Percentiles rank a stretch among this genome's conserved stretches.
Evolutionary conservation across 1,140 invertebrate genomes (phyloP).

Genomic region (Drosophila malerkotliana): DNA sequence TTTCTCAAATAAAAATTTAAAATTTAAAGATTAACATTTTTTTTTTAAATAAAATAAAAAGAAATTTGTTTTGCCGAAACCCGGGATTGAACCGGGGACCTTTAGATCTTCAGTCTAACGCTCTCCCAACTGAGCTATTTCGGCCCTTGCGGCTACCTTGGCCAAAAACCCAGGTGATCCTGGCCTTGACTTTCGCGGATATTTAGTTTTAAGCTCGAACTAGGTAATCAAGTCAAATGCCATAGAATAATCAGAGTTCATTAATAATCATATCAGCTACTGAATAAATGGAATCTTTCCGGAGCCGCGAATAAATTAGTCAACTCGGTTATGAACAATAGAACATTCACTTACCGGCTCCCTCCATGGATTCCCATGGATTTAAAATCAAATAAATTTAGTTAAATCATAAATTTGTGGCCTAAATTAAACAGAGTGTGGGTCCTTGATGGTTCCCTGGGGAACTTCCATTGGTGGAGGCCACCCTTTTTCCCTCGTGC

Average conservation of each 20-base stretch:
- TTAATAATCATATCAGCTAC: constrained; percentile 17
- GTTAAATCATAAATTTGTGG: constrained; percentile 33
- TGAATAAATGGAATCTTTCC: constrained; percentile 23
- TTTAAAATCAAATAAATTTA: constrained; percentile 43
- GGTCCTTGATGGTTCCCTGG: neutral
- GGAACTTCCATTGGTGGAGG: constrained; percentile 5
- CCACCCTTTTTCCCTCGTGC: neutral
- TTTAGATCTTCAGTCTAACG: constrained; percentile 93
- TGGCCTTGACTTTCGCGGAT: neutral
- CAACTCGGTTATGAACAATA: constrained; percentile 18
- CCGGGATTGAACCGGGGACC: constrained; percentile 90
- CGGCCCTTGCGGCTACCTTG: constrained; percentile 4
- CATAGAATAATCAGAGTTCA: neutral
- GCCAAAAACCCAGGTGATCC: neutral
- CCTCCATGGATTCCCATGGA: constrained; percentile 8
- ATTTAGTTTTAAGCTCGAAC: neutral
- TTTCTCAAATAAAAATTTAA: too few species aligned
- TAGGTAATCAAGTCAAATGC: neutral
- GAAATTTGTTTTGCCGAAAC: constrained; percentile 86
- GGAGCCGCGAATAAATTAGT: constrained; percentile 2
- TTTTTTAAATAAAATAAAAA: neutral
- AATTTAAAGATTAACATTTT: neutral
- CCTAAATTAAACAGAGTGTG: constrained; percentile 26
- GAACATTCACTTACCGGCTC: constrained; percentile 20
- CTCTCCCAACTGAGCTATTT: constrained; percentile 91